Base-by-base conservation (phyloP, 2,797 vertebrate species). In the Myotis vivesi region DNA sequence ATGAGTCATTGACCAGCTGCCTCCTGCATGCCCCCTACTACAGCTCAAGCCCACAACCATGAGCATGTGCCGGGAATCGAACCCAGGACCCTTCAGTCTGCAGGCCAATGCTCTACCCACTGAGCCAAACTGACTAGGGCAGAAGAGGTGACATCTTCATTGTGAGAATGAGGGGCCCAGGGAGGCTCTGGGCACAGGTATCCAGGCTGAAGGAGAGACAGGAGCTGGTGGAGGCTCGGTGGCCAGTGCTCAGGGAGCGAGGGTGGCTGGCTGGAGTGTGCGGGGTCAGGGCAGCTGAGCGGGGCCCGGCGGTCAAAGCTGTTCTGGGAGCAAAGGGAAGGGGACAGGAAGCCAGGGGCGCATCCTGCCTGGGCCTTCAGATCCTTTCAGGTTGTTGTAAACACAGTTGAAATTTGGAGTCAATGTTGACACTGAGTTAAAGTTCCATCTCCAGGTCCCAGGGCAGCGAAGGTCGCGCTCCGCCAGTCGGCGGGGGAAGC, bases 341-440 rank as follows among this genome's bases (percentile, higher is more conserved):
- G 30, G 25, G 15, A 0, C 17, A 8, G 20, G 7, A 0, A 0
- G 49, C 44, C 1, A 1, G 3, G 16, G 6, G 25, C 0, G 0
- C 7, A 2, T 64, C 17, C 10, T 11, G 33, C 59, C 57, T 3
- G 4, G 12, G n/a, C 7, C 0, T 30, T 23, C 0, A 1, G 41
- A 20, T 59, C 51, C n/a, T 25, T 25, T 25, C 8, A 36, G n/a
- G n/a, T 28, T 22, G 28, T 17, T 57, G 51, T 5, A n/a, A 77
- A 46, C 62, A 51, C 9, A 33, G 62, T 68, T 41, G 38, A 44
- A 57, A 44, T 33, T 33, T 44, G 62, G 12, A 68, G 55, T 44
- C 11, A 2, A 2, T 8, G 36, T 19, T 4, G 36, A 41, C 12
- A 23, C 33, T 8, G 12, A 77, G 86, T 4, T 22, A 3, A 33